A percentile compares a stretch with the other conserved stretches of the same genome.
phyloP scores from a whole-genome alignment of 1,140 invertebrate genomes.

The Popillia japonica region DNA sequence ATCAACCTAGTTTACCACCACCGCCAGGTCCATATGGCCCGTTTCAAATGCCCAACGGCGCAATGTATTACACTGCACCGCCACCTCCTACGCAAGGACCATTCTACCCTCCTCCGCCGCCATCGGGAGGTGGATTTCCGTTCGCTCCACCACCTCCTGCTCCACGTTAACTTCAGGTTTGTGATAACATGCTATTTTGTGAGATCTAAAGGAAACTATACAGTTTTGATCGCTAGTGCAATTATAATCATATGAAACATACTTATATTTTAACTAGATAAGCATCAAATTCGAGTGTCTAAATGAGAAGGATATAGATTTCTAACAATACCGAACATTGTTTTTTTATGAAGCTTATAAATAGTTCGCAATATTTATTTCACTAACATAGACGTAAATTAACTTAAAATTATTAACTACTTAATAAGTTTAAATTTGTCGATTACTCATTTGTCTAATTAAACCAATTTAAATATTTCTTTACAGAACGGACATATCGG shows the following conservation, averaged over 20 bases:
- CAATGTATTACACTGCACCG: constrained; percentile 54
- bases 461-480: background rate
- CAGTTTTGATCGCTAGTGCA: background rate
- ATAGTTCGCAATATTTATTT: too few species aligned
- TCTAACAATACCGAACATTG: background rate
- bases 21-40: constrained; percentile 47
- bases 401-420: too few species aligned
- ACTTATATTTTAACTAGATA: too few species aligned
- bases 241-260: background rate
- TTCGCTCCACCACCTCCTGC: constrained; percentile 54
- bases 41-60: constrained; percentile 53
- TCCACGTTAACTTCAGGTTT: constrained; percentile 48
- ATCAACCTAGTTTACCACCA: constrained; percentile 49
- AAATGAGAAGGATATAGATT: too few species aligned
- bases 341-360: background rate
- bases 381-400: background rate
- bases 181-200: constrained; percentile 20
- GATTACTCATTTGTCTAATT: background rate
- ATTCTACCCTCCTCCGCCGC: constrained; percentile 45
- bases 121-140: constrained; percentile 44
- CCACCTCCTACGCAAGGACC: constrained; percentile 52
- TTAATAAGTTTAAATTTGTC: background rate
- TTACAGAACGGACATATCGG: background rate
- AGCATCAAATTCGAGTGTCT: too few species aligned
- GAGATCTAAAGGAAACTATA: constrained; percentile 2